Evolutionary conservation across 2,797 vertebrate genomes (phyloP).

Genomic region (Pseudocheirus occidentalis): DNA sequence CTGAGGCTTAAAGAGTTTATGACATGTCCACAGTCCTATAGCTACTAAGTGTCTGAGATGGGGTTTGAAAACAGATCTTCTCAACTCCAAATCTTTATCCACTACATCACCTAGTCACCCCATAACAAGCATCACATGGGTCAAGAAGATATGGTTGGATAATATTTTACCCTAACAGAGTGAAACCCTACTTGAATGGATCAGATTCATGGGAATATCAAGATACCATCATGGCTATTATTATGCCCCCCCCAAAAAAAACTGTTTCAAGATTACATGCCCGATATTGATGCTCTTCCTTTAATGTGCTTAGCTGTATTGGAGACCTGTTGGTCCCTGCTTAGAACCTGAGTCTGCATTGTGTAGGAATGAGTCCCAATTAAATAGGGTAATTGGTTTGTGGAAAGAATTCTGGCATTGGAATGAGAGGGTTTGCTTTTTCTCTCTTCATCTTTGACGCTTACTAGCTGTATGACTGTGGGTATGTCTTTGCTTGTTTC

Average conservation of each 20-base stretch:
- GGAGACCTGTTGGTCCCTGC: background rate
- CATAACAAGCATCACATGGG: background rate
- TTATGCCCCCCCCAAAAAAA: background rate
- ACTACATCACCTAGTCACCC: background rate
- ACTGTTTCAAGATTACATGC: background rate
- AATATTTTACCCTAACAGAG: background rate
- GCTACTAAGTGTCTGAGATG: background rate
- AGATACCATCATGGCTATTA: background rate
- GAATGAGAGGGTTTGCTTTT: background rate
- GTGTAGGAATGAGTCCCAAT: background rate
- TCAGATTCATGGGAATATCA: background rate
- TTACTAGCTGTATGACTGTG: background rate
- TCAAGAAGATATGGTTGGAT: background rate
- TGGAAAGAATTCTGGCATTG: background rate
- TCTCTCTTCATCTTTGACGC: background rate
- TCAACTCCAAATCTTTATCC: background rate
- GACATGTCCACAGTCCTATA: background rate
- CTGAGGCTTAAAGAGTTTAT: background rate
- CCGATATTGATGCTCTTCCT: background rate
- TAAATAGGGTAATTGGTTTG: background rate
- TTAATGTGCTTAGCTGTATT: background rate
- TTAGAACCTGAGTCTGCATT: background rate
- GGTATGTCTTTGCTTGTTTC: background rate
- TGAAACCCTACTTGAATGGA: background rate
- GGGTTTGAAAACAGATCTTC: background rate